Base-by-base conservation (phyloP, 1,140 invertebrate species). In the Adoxophyes honmai region DNA sequence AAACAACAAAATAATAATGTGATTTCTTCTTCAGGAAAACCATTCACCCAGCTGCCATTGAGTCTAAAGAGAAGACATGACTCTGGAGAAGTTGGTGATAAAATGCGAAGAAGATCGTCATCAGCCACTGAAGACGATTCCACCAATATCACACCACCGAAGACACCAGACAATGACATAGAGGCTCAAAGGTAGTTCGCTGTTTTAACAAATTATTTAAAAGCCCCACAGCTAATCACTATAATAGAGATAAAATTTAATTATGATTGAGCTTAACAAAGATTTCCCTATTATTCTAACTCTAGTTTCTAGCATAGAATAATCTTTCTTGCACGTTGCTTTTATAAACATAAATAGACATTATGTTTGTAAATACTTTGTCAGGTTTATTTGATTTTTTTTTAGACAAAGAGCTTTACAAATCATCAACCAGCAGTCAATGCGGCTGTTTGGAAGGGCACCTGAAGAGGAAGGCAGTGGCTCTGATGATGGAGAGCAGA, bases 401-500 rank as follows among this genome's bases (percentile, higher is more conserved):
- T 36, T 13, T 64, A 88, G 86, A 56, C 86, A 88, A 86, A 78
- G 86, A 68, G 84, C 86, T 8, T 59, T 88, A 14, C 84, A 87
- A 67, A 86, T 88, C 52, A 78, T 88, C 15, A 86, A 84, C 62
- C 81, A 86, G 39, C 85, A 88, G 59, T 84, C 85, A 0, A 75
- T 88, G 81, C 75, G 86, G 59, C 70, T 88, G 52, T 80, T 85
- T 34, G 78, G 77, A 6, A 75, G 82, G 59, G 59, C 57, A 57
- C 78, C 78, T 33, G 86, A 88, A 18, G 86, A 90, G 55, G 88
- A 89, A 13, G 82, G 76, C 1, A 90, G 88, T 57, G 83, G 81
- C n/a, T 88, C 85, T 67, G 88, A 89, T 61, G 89, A 90, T 68
- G 89, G 89, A 62, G 89, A 90, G 34, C 82, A 89, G 58, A 90